These are phyloP conservation scores for Zophobas atratus DNA, from an alignment of 1,140 invertebrate species.

Conservation along the genomic window DNA sequence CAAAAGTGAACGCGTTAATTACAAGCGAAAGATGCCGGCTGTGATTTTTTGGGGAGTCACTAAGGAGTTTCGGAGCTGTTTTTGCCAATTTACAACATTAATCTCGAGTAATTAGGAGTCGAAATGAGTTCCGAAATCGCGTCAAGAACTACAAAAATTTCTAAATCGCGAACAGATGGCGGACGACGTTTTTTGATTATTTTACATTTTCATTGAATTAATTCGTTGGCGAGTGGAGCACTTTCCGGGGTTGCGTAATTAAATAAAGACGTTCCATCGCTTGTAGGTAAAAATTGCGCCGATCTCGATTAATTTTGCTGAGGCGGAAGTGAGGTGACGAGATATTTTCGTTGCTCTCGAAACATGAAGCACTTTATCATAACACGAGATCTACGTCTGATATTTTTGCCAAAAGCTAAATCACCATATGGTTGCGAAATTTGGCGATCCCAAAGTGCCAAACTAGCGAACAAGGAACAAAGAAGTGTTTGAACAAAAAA, in stretches of 20 bases:
- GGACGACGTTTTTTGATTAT: not conserved
- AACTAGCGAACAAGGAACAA: not conserved
- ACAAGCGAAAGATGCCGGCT: not conserved
- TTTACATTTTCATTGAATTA: not conserved
- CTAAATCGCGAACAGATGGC: not conserved
- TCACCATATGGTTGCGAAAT: not conserved
- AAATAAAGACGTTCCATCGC: not conserved
- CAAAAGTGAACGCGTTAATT: slow-evolving; percentile 10
- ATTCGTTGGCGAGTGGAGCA: not conserved
- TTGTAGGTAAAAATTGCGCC: not conserved
- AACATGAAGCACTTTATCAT: not conserved
- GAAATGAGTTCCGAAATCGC: not conserved
- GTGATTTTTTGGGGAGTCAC: too few relatives aligned
- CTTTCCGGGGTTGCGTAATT: not conserved
- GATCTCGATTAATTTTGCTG: too few relatives aligned
- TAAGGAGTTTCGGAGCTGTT: not conserved
- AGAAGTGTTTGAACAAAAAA: not conserved
- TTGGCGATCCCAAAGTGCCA: not conserved
- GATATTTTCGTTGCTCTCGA: too few relatives aligned
- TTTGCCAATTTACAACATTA: not conserved
- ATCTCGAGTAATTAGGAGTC: not conserved
- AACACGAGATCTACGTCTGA: not conserved
- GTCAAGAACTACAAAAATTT: not conserved
- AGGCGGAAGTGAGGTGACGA: too few relatives aligned
- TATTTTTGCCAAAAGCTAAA: not conserved